Percentiles rank a stretch among this genome's conserved stretches.
Evolutionary conservation across 2,113 vertebrate species (phyloP).

Genomic region (Lonchura striata): DNA sequence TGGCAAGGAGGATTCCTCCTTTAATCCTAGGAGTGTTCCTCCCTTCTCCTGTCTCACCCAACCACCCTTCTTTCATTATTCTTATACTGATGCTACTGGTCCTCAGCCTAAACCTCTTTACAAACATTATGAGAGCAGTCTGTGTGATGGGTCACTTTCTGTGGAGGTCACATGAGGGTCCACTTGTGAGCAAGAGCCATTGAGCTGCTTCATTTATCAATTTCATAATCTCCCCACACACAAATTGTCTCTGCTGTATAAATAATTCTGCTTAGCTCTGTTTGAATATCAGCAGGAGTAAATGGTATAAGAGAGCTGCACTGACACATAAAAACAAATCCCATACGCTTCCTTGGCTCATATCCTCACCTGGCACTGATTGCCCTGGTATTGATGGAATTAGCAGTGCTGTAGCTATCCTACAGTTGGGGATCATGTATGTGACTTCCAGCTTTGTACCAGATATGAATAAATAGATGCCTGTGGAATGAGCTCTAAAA

Average conservation of each 20-base stretch:
- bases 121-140: not conserved
- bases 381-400: not conserved
- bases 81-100: not conserved
- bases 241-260: not conserved
- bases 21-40: not conserved
- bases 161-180: not conserved
- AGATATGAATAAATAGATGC: not conserved
- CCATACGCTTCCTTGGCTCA: not conserved
- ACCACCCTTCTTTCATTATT: not conserved
- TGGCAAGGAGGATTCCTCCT: not conserved
- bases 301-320: slow-evolving; percentile 29
- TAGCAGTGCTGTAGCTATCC: not conserved
- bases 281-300: slow-evolving; percentile 59
- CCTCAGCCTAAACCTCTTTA: not conserved
- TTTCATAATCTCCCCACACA: not conserved
- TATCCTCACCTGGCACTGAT: not conserved
- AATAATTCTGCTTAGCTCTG: not conserved
- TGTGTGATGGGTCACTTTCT: not conserved
- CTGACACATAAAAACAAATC: slow-evolving; percentile 4
- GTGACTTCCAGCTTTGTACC: not conserved
- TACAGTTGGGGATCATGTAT: not conserved
- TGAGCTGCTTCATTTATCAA: not conserved
- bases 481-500: not conserved
- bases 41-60: not conserved
- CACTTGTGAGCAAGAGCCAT: not conserved